Evolutionary conservation across 37 sponge, comb jelly and placozoan species (phyloP).

Genomic region (Ephydatia muelleri): DNA sequence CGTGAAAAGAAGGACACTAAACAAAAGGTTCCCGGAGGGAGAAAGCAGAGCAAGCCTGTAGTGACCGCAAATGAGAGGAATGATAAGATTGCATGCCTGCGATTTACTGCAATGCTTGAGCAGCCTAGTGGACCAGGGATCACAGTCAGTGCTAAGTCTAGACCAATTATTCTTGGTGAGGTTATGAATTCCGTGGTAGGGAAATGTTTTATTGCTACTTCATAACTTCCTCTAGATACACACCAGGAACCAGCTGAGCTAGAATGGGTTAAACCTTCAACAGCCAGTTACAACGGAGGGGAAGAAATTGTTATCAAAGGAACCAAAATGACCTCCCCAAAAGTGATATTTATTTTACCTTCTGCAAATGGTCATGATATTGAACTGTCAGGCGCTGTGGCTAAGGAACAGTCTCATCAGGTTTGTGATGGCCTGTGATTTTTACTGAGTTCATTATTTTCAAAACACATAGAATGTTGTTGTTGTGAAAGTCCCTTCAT

Average conservation of each 20-base stretch:
- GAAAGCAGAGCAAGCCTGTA: conserved; percentile 21
- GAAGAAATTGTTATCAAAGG: conserved; percentile 68
- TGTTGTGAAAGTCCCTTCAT: conserved; percentile 49
- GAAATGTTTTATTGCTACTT: background rate
- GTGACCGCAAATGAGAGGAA: conserved; percentile 26
- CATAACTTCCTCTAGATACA: conserved; percentile 30
- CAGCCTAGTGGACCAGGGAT: conserved; percentile 22
- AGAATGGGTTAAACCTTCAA: conserved; percentile 37
- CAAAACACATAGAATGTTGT: conserved; percentile 46
- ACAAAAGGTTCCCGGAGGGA: conserved; percentile 13
- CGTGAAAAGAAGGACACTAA: conserved; percentile 44
- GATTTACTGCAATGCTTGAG: conserved; percentile 53
- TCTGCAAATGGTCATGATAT: background rate
- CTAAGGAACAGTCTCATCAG: conserved; percentile 69
- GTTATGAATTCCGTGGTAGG: background rate
- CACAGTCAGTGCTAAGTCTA: conserved; percentile 8
- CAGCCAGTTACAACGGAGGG: conserved; percentile 55
- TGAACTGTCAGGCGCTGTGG: conserved; percentile 45
- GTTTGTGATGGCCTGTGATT: background rate
- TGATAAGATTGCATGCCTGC: conserved; percentile 59
- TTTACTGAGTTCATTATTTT: background rate
- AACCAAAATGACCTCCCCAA: conserved; percentile 68
- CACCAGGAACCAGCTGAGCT: conserved; percentile 60
- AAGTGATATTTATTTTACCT: conserved; percentile 40
- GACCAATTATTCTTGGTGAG: conserved; percentile 69